A percentile compares a stretch with the other conserved stretches of the same genome.
Conservation (phyloP, 2,888 invertebrate species). For the Globia sparganii region DNA sequence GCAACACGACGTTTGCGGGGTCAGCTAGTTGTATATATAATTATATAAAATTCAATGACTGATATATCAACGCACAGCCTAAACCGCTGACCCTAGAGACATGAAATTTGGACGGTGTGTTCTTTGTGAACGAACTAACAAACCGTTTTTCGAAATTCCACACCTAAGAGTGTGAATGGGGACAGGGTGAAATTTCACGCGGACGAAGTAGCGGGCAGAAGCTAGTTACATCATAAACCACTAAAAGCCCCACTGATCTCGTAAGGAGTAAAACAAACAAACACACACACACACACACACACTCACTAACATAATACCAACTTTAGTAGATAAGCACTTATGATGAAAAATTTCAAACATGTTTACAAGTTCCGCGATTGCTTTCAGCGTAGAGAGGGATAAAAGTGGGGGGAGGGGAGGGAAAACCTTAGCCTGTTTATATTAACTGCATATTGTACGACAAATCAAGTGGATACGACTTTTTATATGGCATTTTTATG, state of each 20-base stretch:
- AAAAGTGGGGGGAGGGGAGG: neutral
- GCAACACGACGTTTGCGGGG: too few species aligned
- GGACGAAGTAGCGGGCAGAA: too few species aligned
- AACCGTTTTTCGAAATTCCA: too few species aligned
- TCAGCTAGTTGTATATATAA: too few species aligned
- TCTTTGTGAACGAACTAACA: too few species aligned
- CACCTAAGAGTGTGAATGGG: too few species aligned
- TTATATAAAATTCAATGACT: too few species aligned
- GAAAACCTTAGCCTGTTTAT: constrained; percentile 56
- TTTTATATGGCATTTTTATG: constrained; percentile 44
- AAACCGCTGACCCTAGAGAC: too few species aligned
- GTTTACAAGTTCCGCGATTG: constrained; percentile 53
- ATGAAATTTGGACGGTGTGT: too few species aligned
- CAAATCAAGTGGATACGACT: constrained; percentile 55
- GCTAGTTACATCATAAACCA: neutral
- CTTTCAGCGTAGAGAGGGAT: constrained; percentile 35
- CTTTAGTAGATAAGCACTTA: constrained; percentile 56
- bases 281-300: constrained; percentile 25
- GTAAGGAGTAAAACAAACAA: constrained; percentile 20
- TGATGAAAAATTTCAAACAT: constrained; percentile 63
- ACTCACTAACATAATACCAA: constrained; percentile 37
- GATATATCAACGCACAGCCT: too few species aligned
- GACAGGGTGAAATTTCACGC: too few species aligned
- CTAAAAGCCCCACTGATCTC: constrained; percentile 11
- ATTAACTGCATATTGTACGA: constrained; percentile 64